phyloP scores from a whole-genome alignment of 2,113 vertebrate genomes.

The Euleptes europaea region DNA sequence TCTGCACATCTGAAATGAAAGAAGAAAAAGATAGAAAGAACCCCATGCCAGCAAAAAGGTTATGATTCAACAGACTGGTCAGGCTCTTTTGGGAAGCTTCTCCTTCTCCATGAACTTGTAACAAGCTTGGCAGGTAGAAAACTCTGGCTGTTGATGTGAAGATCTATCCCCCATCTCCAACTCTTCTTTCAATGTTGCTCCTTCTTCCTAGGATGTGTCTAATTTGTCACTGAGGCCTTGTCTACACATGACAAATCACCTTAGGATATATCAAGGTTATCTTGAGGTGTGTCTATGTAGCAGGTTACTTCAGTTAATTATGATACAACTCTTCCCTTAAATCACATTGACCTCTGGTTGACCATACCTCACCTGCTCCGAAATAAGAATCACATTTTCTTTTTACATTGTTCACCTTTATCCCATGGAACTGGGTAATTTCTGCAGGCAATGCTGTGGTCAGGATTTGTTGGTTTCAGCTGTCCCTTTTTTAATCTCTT shows the following conservation, averaged over 20 bases:
- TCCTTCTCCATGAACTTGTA: not conserved
- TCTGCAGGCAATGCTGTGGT: not conserved
- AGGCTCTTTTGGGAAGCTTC: not conserved
- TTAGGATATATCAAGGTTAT: slow-evolving; percentile 6
- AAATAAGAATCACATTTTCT: not conserved
- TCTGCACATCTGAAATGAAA: not conserved
- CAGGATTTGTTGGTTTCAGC: not conserved
- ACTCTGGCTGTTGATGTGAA: not conserved
- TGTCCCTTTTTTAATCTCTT: not conserved
- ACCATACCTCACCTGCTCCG: not conserved
- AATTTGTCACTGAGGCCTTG: not conserved
- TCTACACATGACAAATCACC: not conserved
- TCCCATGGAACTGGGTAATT: not conserved
- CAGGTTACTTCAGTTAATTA: not conserved
- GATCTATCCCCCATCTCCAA: not conserved
- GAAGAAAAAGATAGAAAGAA: not conserved
- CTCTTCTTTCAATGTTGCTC: not conserved
- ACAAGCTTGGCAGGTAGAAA: not conserved
- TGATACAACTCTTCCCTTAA: not conserved
- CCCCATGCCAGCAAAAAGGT: not conserved
- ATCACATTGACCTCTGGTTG: not conserved
- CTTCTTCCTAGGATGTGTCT: not conserved
- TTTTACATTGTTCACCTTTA: not conserved
- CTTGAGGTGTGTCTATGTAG: not conserved
- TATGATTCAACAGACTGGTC: not conserved